phyloP scores from a whole-genome alignment of 2,888 invertebrate genomes.

The Nebria salina region DNA sequence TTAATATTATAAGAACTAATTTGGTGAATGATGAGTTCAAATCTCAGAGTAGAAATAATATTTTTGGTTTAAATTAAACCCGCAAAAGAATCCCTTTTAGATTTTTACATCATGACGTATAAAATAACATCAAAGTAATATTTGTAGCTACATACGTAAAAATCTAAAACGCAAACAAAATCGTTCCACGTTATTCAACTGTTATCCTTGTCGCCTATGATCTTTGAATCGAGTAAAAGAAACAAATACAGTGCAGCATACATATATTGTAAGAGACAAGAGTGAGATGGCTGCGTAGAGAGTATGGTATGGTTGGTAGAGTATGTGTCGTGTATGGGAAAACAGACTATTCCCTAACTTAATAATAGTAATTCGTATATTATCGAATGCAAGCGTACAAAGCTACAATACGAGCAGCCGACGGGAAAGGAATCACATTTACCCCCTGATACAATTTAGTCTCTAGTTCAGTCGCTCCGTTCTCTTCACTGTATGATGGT shows the following conservation, averaged over 20 bases:
- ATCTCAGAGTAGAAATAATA: neutral
- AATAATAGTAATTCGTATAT: slow-evolving; percentile 60
- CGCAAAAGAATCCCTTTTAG: neutral
- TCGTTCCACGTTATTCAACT: slow-evolving; percentile 28
- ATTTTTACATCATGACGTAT: neutral
- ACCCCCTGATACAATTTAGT: slow-evolving; percentile 37
- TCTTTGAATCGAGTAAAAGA: slow-evolving; percentile 39
- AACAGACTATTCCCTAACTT: slow-evolving; percentile 57
- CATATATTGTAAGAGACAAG: neutral
- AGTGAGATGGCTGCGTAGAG: neutral
- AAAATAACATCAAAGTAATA: neutral
- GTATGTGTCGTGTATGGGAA: slow-evolving; percentile 53
- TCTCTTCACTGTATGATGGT: neutral
- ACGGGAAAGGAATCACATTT: slow-evolving; percentile 35
- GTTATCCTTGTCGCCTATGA: slow-evolving; percentile 27
- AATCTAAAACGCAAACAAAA: slow-evolving; percentile 19
- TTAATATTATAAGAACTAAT: no score
- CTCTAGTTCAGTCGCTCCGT: slow-evolving; percentile 15
- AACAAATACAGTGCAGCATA: slow-evolving; percentile 17
- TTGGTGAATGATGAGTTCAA: neutral
- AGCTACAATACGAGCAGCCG: slow-evolving; percentile 16
- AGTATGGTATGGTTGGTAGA: neutral
- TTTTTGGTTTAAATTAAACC: neutral
- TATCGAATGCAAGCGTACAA: slow-evolving; percentile 54
- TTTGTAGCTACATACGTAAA: neutral